Base-by-base conservation (phyloP, 2,888 invertebrate genomes). In the Nephrocerus scutellatus region DNA sequence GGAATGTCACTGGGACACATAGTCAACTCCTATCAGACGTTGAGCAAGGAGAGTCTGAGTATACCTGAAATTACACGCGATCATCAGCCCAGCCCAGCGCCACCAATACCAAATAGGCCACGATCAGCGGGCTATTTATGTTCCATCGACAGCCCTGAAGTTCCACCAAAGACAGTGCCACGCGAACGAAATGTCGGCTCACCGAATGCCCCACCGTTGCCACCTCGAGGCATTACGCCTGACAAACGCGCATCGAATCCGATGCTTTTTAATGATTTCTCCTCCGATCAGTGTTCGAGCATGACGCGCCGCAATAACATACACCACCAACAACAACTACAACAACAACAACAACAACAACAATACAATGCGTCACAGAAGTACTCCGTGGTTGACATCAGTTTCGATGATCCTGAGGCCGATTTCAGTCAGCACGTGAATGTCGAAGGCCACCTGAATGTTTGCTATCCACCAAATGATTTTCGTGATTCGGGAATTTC, bases 121-220 rank as follows among this genome's bases (percentile, higher is more conserved):
- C 68, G 75, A 28, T 77, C 78, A 1, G 75, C 76, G 33, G 76
- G 76, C 14, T 77, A 73, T 49, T 68, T 68, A 4, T 67, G 50
- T 2, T 46, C 54, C 13, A 56, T 57, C 23, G 68, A 70, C 28
- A 66, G 66, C 31, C 68, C 68, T 0, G 70, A 69, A 43, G 63
- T 74, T 43, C 74, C 75, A 12, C 74, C 75, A 5, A 75, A 71
- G 19, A 42, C 44, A 14, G 10, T 37, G 18, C 33, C 37, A 14
- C 28, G 37, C 5, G 44, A 66, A 56, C 70, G 71, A 25, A 71
- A 68, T 13, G 63, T 67, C 46, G 54, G 67, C 6, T 73, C 74
- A 5, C 69, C 47, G 70, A 75, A 39, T 49, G 87, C 87, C 1
- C 86, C 86, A 13, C 88, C 88, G 0, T 60, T 88, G 39, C 88